Percentiles rank a stretch among this genome's conserved stretches.
Evolutionary conservation across 1,140 invertebrate genomes (phyloP).

Genomic region (Radopholus similis): DNA sequence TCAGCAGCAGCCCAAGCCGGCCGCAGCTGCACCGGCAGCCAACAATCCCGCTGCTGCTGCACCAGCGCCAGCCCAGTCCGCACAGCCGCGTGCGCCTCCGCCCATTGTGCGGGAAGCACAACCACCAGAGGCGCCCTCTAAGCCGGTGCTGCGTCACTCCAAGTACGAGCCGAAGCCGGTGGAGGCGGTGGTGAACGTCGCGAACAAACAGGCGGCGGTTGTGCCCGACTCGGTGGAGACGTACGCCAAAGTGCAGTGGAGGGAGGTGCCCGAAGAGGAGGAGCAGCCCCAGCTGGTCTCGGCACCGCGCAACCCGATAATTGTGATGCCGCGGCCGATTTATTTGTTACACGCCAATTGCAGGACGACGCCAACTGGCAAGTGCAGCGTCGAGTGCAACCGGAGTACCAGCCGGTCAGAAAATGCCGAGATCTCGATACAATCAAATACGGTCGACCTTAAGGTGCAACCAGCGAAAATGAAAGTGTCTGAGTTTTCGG

Average conservation of each 20-base stretch:
- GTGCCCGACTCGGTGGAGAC: too few species aligned
- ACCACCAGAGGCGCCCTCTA: not conserved
- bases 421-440: not conserved
- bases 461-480: slow-evolving; percentile 35
- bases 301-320: not conserved
- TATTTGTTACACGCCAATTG: not conserved
- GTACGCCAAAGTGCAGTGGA: not conserved
- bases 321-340: too few species aligned
- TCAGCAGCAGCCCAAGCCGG: not conserved
- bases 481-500: slow-evolving; percentile 37
- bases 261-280: not conserved
- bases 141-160: not conserved
- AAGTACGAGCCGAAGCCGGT: not conserved
- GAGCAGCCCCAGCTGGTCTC: not conserved
- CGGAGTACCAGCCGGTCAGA: slow-evolving; percentile 28
- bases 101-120: not conserved
- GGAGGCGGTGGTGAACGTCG: not conserved
- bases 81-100: not conserved
- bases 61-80: not conserved
- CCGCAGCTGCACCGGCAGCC: not conserved
- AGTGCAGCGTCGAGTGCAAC: slow-evolving; percentile 37
- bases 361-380: slow-evolving; percentile 42
- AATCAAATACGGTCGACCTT: not conserved
- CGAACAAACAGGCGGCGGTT: too few species aligned
- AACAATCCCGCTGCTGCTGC: not conserved